Percentiles rank a stretch among this genome's conserved stretches.
phyloP scores from a whole-genome alignment of 2,113 vertebrate species.

The Lepidothrix coronata region DNA sequence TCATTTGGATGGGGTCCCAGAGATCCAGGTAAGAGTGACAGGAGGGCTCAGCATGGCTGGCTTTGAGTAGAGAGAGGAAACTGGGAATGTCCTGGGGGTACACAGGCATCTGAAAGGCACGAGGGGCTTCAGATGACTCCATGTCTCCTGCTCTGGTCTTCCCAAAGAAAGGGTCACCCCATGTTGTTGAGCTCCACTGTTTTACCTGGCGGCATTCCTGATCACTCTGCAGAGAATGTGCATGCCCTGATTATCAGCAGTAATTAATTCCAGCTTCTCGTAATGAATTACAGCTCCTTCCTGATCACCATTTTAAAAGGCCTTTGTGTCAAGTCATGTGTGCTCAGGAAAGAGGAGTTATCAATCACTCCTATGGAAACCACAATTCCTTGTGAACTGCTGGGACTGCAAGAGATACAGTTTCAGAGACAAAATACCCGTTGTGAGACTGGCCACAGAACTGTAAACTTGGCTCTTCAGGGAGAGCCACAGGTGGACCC shows the following conservation, averaged over 20 bases:
- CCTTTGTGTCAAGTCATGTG: neutral
- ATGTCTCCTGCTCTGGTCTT: neutral
- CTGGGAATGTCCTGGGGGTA: neutral
- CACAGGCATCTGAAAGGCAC: rapidly evolving
- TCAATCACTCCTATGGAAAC: neutral
- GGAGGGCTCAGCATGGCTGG: neutral
- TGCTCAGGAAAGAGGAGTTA: neutral
- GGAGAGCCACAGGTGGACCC: rapidly evolving
- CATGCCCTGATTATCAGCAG: neutral
- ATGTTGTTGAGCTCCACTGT: rapidly evolving
- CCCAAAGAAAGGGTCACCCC: neutral
- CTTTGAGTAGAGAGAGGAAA: neutral
- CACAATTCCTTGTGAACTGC: neutral
- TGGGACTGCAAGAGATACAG: neutral
- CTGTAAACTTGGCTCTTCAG: neutral
- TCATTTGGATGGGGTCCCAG: constrained; percentile 1
- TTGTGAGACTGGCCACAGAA: neutral
- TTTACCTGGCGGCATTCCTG: neutral
- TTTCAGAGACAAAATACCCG: neutral
- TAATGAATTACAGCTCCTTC: neutral
- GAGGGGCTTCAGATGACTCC: neutral
- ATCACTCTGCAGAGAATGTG: neutral
- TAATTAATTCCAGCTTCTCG: neutral
- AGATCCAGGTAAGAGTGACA: neutral
- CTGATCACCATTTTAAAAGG: neutral